Evolutionary conservation across 2,113 vertebrate genomes (phyloP).

Genomic region (Oceanites oceanicus): DNA sequence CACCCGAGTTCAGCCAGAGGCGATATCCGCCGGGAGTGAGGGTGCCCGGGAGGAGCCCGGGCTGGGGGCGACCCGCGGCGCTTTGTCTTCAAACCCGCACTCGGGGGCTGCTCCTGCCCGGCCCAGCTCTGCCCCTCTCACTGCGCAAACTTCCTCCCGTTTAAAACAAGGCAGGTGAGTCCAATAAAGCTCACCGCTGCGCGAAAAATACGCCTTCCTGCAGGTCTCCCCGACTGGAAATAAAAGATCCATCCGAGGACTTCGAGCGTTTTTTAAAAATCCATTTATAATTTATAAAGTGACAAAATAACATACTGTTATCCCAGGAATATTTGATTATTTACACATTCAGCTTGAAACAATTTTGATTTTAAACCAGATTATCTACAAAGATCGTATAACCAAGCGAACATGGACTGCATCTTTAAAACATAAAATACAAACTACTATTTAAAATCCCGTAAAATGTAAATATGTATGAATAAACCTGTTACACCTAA

Average conservation of each 20-base stretch:
- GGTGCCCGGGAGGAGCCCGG: not conserved
- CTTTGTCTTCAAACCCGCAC: not conserved
- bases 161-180: not conserved
- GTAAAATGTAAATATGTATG: constrained; percentile 37
- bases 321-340: constrained; percentile 50
- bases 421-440: constrained; percentile 38
- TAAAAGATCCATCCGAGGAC: constrained; percentile 26
- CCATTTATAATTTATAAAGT: constrained; percentile 68
- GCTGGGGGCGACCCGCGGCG: not conserved
- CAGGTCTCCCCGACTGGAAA: not conserved
- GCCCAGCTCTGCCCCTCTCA: not conserved
- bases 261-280: constrained; percentile 49
- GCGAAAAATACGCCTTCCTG: not conserved
- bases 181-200: not conserved
- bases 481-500: constrained; percentile 40
- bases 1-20: not conserved
- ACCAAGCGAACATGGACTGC: not conserved
- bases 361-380: constrained; percentile 38
- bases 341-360: constrained; percentile 43
- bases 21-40: not conserved
- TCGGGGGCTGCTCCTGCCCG: not conserved
- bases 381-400: not conserved
- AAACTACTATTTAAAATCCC: constrained; percentile 24
- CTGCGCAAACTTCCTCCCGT: not conserved
- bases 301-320: constrained; percentile 66